A percentile compares a stretch with the other conserved stretches of the same genome.
Evolutionary conservation across 2,888 invertebrate genomes (phyloP).

Genomic region (Linnaemya vulpina): DNA sequence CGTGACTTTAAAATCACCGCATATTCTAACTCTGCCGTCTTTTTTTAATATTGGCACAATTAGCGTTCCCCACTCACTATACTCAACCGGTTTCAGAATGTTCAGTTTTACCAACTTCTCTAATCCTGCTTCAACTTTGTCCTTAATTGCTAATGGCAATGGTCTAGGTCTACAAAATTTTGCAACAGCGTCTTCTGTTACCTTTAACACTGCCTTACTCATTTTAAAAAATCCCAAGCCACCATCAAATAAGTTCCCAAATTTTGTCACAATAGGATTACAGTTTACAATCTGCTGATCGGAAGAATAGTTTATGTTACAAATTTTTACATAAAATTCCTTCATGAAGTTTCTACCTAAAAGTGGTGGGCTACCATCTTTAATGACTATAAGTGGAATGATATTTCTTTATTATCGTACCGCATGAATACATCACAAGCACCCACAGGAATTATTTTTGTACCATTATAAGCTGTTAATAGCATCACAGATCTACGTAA

Average conservation of each 20-base stretch:
- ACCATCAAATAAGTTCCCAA: too few species aligned
- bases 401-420: neutral
- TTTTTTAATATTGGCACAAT: neutral
- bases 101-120: neutral
- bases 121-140: neutral
- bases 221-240: neutral
- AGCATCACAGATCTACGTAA: constrained; percentile 16
- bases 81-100: too few species aligned
- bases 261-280: too few species aligned
- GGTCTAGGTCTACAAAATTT: constrained; percentile 23
- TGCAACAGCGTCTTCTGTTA: neutral
- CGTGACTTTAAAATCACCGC: neutral
- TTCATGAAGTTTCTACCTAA: neutral
- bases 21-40: neutral
- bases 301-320: neutral
- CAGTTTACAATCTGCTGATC: neutral
- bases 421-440: constrained; percentile 48
- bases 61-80: neutral
- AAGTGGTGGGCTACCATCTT: neutral
- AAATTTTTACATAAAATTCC: neutral
- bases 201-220: neutral
- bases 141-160: constrained; percentile 30
- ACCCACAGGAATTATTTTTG: constrained; percentile 47
- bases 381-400: neutral
- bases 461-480: constrained; percentile 60